A percentile compares a stretch with the other conserved stretches of the same genome.
Evolutionary conservation across 2,888 invertebrate genomes (phyloP).

Genomic region (Thelaira solivaga): DNA sequence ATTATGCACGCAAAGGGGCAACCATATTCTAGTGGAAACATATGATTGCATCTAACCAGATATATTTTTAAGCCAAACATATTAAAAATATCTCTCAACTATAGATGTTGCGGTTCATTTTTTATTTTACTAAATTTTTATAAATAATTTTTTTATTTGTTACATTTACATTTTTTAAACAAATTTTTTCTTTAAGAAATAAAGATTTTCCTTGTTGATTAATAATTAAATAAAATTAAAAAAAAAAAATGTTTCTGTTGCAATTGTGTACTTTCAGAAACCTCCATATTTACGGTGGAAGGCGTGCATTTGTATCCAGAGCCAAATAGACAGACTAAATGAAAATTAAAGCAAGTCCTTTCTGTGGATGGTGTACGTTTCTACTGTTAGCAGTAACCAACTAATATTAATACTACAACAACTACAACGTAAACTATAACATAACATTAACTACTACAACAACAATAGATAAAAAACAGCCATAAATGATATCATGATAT

Average conservation of each 20-base stretch:
- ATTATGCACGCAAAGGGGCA: too few relatives aligned
- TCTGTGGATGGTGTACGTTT: slow-evolving; percentile 78
- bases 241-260: slow-evolving; percentile 62
- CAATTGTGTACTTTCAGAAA: slow-evolving; percentile 84
- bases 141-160: too few relatives aligned
- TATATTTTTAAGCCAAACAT: too few relatives aligned
- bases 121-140: too few relatives aligned
- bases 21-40: too few relatives aligned
- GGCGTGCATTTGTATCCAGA: slow-evolving; percentile 92
- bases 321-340: slow-evolving; percentile 79
- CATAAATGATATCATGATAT: slow-evolving; percentile 63
- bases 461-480: slow-evolving; percentile 55
- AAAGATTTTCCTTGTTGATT: not conserved
- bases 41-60: too few relatives aligned
- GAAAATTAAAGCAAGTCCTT: slow-evolving; percentile 78
- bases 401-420: slow-evolving; percentile 60
- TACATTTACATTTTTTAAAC: too few relatives aligned
- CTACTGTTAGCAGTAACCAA: slow-evolving; percentile 75
- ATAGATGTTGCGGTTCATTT: too few relatives aligned
- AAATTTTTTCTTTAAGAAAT: too few relatives aligned
- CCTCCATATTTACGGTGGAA: slow-evolving; percentile 96
- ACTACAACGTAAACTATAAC: slow-evolving; percentile 45
- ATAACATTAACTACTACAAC: slow-evolving; percentile 42
- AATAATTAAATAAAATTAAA: not conserved
- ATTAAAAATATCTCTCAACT: too few relatives aligned